Conservation (phyloP, 1,140 invertebrate species). For the Stegodyphus dumicola region DNA sequence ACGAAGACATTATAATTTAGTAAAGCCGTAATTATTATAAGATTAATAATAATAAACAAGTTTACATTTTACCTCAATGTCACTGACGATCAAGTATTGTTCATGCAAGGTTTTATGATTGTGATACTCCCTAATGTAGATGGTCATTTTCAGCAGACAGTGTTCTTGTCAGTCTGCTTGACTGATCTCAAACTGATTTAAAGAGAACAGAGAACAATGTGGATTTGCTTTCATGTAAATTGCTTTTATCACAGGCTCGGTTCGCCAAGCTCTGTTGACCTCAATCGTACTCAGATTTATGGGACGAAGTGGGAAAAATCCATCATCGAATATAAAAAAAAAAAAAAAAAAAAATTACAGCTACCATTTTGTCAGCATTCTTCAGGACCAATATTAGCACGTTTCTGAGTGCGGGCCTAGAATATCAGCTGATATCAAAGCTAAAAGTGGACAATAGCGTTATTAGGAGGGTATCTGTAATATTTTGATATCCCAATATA, state of each 20-base stretch:
- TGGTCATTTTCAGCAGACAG: slow-evolving; percentile 15
- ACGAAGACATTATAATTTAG: neutral
- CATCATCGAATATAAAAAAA: neutral
- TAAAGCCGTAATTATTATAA: too few species aligned
- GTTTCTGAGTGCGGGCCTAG: neutral
- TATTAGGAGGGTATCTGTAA: slow-evolving; percentile 17
- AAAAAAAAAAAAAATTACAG: neutral
- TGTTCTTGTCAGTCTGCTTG: slow-evolving; percentile 4
- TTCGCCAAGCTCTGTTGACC: neutral
- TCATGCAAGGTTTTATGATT: neutral
- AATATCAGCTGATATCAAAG: slow-evolving; percentile 17
- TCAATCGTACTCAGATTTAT: neutral
- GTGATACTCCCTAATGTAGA: neutral
- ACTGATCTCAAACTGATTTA: slow-evolving; percentile 4
- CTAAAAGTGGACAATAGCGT: slow-evolving; percentile 1
- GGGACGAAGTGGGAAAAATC: neutral
- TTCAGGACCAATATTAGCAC: slow-evolving; percentile 9
- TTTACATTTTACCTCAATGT: slow-evolving; percentile 16
- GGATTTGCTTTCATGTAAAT: neutral
- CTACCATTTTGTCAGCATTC: slow-evolving; percentile 22
- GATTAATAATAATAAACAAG: neutral
- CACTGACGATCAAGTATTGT: slow-evolving; percentile 14
- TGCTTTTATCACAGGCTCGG: neutral
- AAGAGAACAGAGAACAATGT: neutral
- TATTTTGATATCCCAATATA: slow-evolving; percentile 2